Evolutionary conservation across 2,113 vertebrate species (phyloP).

Genomic region (Fregetta grallaria): DNA sequence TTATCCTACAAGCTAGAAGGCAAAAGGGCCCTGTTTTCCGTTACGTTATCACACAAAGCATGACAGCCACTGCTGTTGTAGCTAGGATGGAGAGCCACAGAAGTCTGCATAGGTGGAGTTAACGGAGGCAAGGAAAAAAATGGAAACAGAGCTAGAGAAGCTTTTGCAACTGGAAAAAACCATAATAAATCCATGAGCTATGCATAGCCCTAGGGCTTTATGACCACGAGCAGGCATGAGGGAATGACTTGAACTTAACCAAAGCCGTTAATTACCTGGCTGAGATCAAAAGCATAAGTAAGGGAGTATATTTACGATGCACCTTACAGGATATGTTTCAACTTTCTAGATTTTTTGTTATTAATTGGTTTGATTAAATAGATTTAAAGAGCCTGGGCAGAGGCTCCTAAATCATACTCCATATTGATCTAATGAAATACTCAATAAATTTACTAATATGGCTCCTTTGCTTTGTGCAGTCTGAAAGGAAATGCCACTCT

Average conservation of each 20-base stretch:
- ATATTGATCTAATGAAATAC: constrained; percentile 86
- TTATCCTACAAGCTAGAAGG: neutral
- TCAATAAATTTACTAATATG: constrained; percentile 84
- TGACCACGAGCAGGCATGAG: constrained; percentile 74
- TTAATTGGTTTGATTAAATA: constrained; percentile 87
- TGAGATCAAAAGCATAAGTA: constrained; percentile 80
- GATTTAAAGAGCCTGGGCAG: constrained; percentile 80
- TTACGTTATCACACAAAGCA: neutral
- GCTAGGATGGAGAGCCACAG: neutral
- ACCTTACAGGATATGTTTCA: constrained; percentile 81
- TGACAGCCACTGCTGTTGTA: neutral
- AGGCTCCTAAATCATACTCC: constrained; percentile 81
- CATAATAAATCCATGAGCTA: constrained; percentile 80
- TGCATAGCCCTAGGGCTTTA: constrained; percentile 72
- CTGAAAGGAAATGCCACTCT: constrained; percentile 79
- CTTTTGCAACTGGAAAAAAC: constrained; percentile 72
- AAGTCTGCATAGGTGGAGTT: constrained; percentile 53
- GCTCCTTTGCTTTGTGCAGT: constrained; percentile 77
- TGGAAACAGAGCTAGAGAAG: constrained; percentile 48
- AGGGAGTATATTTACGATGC: constrained; percentile 80
- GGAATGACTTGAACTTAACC: constrained; percentile 80
- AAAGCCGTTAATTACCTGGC: constrained; percentile 84
- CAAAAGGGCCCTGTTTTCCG: neutral
- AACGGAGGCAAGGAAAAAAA: constrained; percentile 25
- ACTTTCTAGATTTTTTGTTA: constrained; percentile 79